Conservation (phyloP, 1,140 invertebrate genomes). For the Tetramorium simillimum region DNA sequence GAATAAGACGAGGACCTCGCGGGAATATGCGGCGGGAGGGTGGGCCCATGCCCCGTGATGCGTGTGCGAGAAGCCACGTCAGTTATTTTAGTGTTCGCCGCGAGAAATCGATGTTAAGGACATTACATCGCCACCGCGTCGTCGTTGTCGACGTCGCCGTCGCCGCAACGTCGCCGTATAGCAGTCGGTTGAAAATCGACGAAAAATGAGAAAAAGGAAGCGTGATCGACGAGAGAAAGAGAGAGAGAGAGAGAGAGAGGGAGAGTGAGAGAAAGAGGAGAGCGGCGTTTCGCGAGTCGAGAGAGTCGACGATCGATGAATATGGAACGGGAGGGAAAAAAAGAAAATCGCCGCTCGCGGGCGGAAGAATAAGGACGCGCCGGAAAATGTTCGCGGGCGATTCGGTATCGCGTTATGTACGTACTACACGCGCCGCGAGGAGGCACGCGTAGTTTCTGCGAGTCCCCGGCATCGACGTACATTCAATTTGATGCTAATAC, state of each 20-base stretch:
- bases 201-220: constrained; percentile 26
- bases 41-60: not conserved
- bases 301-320: constrained; percentile 45
- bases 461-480: constrained; percentile 39
- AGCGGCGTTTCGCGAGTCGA: not conserved
- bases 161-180: not conserved
- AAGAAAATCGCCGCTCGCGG: not conserved
- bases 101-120: constrained; percentile 54
- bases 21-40: not conserved
- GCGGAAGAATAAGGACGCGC: not conserved
- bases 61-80: not conserved
- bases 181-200: constrained; percentile 30
- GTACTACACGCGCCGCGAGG: too few species aligned
- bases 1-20: not conserved
- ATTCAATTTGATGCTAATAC: constrained; percentile 62
- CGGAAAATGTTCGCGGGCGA: constrained; percentile 4
- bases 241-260: not conserved
- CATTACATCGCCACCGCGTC: constrained; percentile 14
- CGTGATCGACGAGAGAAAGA: constrained; percentile 1
- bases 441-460: constrained; percentile 12
- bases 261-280: not conserved
- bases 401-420: not conserved
- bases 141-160: not conserved
- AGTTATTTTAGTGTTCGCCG: constrained; percentile 36
- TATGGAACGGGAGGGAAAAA: constrained; percentile 32